These are phyloP conservation scores for Parauchenoglanis ngamensis DNA, from an alignment of 2,797 vertebrate species.

Conservation along the genomic window DNA sequence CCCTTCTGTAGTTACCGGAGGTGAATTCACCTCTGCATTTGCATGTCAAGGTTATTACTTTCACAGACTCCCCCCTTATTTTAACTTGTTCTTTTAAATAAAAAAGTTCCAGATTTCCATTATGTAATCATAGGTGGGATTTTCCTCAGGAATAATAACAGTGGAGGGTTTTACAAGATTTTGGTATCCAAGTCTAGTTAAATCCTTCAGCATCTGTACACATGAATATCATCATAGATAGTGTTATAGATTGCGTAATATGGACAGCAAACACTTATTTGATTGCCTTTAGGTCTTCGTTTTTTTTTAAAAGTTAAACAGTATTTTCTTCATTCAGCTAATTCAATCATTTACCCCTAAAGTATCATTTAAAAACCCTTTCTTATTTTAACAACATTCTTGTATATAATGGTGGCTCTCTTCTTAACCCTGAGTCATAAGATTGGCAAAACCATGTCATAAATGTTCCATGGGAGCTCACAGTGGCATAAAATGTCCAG, in stretches of 20 bases:
- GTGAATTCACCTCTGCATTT: not conserved
- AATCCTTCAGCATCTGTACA: not conserved
- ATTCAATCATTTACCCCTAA: no score
- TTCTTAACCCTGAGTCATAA: not conserved
- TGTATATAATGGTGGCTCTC: not conserved
- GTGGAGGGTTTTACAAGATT: not conserved
- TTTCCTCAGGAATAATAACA: slow-evolving; percentile 4
- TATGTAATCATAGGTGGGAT: not conserved
- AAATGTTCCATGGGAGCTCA: not conserved
- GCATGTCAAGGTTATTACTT: not conserved
- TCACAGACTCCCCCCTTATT: not conserved
- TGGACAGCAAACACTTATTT: not conserved
- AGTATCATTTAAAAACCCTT: not conserved
- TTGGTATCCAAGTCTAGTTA: not conserved
- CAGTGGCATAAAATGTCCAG: slow-evolving; percentile 4
- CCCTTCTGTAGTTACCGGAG: slow-evolving; percentile 8
- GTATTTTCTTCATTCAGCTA: not conserved
- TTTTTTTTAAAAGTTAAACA: not conserved
- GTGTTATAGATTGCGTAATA: not conserved
- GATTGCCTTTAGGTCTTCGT: not conserved
- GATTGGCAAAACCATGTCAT: not conserved
- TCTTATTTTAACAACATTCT: not conserved
- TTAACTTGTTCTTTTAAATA: not conserved
- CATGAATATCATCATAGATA: not conserved
- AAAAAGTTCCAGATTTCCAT: slow-evolving; percentile 7